phyloP scores from a whole-genome alignment of 1,140 invertebrate genomes.

The Dolichoris vasculosae region DNA sequence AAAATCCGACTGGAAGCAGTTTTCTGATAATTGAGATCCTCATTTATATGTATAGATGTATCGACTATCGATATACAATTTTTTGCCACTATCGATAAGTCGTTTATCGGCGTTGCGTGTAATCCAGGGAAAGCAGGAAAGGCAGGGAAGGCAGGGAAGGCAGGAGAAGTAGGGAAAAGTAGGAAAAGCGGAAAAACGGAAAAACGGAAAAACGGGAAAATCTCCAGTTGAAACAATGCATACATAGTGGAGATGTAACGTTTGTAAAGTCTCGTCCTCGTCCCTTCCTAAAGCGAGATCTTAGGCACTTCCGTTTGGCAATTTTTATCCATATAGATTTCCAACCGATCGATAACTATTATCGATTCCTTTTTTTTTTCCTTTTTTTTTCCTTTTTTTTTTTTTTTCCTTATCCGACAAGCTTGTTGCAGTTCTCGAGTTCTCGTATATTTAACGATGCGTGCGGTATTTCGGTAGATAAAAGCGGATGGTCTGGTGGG shows the following conservation, averaged over 20 bases:
- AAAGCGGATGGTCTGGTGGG: background rate
- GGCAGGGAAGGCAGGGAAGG: too few relatives aligned
- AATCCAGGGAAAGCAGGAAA: too few relatives aligned
- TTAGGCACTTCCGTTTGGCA: background rate
- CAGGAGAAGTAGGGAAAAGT: too few relatives aligned
- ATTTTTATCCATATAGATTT: background rate
- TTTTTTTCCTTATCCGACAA: background rate
- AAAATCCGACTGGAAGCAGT: background rate
- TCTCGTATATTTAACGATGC: background rate
- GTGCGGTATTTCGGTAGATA: conserved; percentile 21
- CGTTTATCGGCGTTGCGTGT: too few relatives aligned
- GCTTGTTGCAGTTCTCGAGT: background rate
- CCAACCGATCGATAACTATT: background rate
- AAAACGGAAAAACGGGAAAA: too few relatives aligned
- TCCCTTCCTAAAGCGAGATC: background rate
- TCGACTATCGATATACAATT: background rate
- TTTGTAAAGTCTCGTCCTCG: background rate
- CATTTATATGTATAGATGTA: background rate
- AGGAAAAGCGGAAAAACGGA: too few relatives aligned
- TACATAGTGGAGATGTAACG: background rate
- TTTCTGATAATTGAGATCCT: background rate
- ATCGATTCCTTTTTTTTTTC: background rate
- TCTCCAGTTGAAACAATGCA: background rate
- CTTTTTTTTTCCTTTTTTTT: conserved; percentile 1
- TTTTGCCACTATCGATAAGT: background rate